These are phyloP conservation scores for Venturia canescens DNA, from an alignment of 1,140 invertebrate species.

Conservation along the genomic window DNA sequence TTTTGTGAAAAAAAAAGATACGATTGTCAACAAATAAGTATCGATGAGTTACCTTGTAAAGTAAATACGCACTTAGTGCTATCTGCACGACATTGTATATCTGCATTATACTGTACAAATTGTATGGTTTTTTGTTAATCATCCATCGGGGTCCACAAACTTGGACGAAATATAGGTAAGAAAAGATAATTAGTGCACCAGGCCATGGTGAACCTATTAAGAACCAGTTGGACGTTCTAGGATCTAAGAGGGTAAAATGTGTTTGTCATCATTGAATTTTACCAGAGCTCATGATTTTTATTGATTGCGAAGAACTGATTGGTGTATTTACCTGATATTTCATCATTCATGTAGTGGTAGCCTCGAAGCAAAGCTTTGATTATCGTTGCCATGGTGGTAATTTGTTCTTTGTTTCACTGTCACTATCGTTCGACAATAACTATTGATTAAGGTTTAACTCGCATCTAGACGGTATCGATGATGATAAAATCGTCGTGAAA, in stretches of 20 bases:
- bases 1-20: slow-evolving; percentile 83
- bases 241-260: slow-evolving; percentile 76
- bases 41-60: slow-evolving; percentile 79
- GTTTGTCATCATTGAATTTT: background rate
- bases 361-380: slow-evolving; percentile 59
- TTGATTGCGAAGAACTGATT: background rate
- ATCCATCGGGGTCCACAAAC: slow-evolving; percentile 85
- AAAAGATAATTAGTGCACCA: slow-evolving; percentile 77
- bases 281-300: background rate
- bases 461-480: background rate
- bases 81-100: slow-evolving; percentile 88
- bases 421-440: background rate
- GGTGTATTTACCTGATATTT: slow-evolving; percentile 61
- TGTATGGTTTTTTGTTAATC: slow-evolving; percentile 83
- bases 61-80: slow-evolving; percentile 79
- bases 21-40: slow-evolving; percentile 79
- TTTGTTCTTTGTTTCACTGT: slow-evolving; percentile 36
- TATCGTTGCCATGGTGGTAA: slow-evolving; percentile 65
- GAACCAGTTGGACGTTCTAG: slow-evolving; percentile 80
- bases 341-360: slow-evolving; percentile 65
- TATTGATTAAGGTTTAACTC: background rate
- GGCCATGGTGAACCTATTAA: slow-evolving; percentile 80
- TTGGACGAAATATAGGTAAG: slow-evolving; percentile 84
- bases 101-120: slow-evolving; percentile 84
- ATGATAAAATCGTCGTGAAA: background rate